Conservation (phyloP, 1,140 invertebrate species). For the Bactericera cockerelli region DNA sequence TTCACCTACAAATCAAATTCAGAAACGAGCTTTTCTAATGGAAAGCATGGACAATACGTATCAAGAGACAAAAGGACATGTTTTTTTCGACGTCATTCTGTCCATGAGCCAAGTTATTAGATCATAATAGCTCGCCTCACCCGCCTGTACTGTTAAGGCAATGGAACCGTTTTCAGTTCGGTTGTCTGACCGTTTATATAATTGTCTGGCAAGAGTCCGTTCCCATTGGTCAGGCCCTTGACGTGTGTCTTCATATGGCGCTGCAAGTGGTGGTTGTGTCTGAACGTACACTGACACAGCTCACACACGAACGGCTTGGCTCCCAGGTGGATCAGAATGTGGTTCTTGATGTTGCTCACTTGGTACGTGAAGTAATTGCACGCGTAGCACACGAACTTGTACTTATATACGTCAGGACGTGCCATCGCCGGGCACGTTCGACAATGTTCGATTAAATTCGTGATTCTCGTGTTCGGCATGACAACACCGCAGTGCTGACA, state of each 20-base stretch:
- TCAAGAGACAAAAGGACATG: too few relatives aligned
- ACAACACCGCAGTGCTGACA: not conserved
- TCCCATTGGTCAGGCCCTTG: not conserved
- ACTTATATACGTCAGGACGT: not conserved
- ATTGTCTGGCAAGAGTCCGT: too few relatives aligned
- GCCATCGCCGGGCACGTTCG: not conserved
- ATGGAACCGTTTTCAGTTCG: too few relatives aligned
- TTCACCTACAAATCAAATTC: too few relatives aligned
- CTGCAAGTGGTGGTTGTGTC: not conserved
- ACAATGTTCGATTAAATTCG: not conserved
- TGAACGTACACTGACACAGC: not conserved
- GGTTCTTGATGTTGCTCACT: conserved; percentile 6
- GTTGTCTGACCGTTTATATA: too few relatives aligned
- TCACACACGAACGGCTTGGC: conserved; percentile 3
- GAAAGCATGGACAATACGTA: too few relatives aligned
- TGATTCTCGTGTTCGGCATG: not conserved
- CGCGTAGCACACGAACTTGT: not conserved
- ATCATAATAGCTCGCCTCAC: too few relatives aligned
- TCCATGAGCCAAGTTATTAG: too few relatives aligned
- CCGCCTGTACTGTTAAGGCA: too few relatives aligned
- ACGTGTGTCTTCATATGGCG: not conserved
- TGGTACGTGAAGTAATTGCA: conserved; percentile 1
- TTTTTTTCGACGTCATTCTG: too few relatives aligned
- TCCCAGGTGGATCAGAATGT: not conserved
- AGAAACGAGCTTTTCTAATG: too few relatives aligned